Base-by-base conservation (phyloP, 2,113 vertebrate species). In the Gasterosteus nipponicus region DNA sequence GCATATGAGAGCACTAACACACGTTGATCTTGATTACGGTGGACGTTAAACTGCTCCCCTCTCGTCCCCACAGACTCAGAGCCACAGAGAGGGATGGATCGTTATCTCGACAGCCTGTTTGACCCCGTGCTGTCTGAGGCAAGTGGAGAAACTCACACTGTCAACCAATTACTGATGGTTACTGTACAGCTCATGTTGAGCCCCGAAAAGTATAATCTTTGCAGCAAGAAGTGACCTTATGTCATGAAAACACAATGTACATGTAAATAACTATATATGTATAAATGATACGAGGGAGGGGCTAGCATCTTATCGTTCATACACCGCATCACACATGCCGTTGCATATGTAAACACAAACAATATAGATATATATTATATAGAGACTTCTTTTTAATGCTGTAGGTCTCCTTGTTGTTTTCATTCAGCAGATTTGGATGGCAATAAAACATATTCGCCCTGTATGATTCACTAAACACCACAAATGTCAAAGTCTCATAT, bases 31-130 rank as follows among this genome's bases (percentile, higher is more conserved):
- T 58, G 12, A 66, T 57, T 2, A 10, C 22, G 63, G 56, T 12
- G 61, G 39, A 64, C 7, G 11, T 38, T 56, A 4, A 67, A 73
- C 16, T 26, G 58, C 33, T 68, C 18, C 33, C 49, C 19, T 47
- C 59, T 54, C 3, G 56, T 44, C 67, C 66, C 56, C 66, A 80
- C 93, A 95, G 89, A 90, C 82, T 0, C 92, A 77, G 87, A 94
- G 87, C 81, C 87, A 75, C 95, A 95, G 71, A 96, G 92, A 78
- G 96, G 96, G 16, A 93, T 99, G 94, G 98, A 99, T 75, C 92
- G 92, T 16, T 99, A 98, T 89, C 94, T 99, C 73, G 97, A 99
- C 90, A 99, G 96, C 80, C 95, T 99, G 78, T 99, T 99, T 3
- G 95, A 96, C 80, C 96, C 97, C 0, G 97, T 97, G 19, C 94